Base-by-base conservation (phyloP, 2,888 invertebrate genomes). In the Ellobium chinense region DNA sequence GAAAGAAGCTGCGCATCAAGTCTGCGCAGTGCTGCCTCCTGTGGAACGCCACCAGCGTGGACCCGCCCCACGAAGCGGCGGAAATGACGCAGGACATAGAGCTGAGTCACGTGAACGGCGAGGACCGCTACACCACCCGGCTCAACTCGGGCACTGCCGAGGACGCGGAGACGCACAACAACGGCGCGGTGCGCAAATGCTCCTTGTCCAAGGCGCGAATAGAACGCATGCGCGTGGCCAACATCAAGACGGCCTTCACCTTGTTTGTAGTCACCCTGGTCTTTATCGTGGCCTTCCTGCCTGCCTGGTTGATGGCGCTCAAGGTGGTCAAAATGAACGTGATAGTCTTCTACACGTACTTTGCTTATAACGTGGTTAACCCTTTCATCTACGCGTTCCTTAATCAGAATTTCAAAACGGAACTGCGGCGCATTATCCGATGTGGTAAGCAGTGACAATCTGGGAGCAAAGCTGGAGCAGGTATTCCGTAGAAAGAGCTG, bases 221-320 rank as follows among this genome's bases (percentile, higher is more conserved):
- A 29, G 85, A 85, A 58, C 75, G 82, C 27, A 82, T 85, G 82
- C 81, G 89, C 18, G 87, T 88, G 56, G 89, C 89, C n/a, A 93
- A 92, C 85, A 87, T 93, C 46, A 92, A 92, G 79, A 92, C 92
- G 34, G 93, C 93, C 36, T 87, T 89, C 58, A 92, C 92, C 91
- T 83, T 93, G 78, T 93, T 92, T 82, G 90, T 92, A 21, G 92
- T 93, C 12, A 91, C 91, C 36, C 84, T 92, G 9, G 91, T 92
- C 34, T 92, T 92, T 80, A 89, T 92, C 46, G 83, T 92, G 36
- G 91, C 92, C 37, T 93, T 92, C 83, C 82, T 91, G 39, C 93
- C 93, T 9, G 91, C 92, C 5, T 91, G 90, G 87, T 86, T 93
- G 37, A 92, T 91, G 91, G 89, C 91, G 14, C 83, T 89, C 34